Base-by-base conservation (phyloP, 2,113 vertebrate genomes). In the Aegotheles bennettii region DNA sequence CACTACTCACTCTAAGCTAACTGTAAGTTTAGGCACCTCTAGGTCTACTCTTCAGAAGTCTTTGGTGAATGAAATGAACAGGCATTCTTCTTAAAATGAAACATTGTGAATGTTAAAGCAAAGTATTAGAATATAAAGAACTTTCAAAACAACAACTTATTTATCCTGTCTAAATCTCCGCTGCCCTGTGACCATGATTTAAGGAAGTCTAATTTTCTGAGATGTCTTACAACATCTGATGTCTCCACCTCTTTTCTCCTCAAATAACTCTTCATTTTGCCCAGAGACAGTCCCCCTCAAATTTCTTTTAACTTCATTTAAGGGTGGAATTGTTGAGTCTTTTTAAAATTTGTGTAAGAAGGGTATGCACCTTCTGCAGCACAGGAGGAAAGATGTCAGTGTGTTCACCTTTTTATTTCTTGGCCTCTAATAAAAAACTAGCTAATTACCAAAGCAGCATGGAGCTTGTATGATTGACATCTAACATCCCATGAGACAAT, bases 261-360 rank as follows among this genome's bases (percentile, higher is more conserved):
- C 59, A 70, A 88, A 57, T 24, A 79, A 36, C 6, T 3, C 12
- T 53, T 51, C 11, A 23, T 6, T 61, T 84, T 80, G 29, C 73
- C 35, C 19, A 33, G 57, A 51, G 18, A 67, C 1, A 71, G 16
- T 40, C 23, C 25, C 70, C 67, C 31, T 71, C 29, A 51, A 48
- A 60, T 45, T 47, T 50, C 7, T 85, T 79, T 53, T 38, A 69
- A 64, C 12, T 59, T 60, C 23, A 64, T 51, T 48, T 50, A 48
- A 57, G 13, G 0, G 3, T 45, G 54, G 4, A 43, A 42, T 15
- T 51, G 6, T 16, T 48, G 28, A 4, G 0, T 1, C 36, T 31
- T 51, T 61, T 23, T 0, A 16, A 10, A n/a, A 43, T 35, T 63
- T 90, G 4, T 70, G 7, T 25, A 56, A 84, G 23, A 45, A 24